These are phyloP conservation scores for Sminthurinus aureus DNA, from an alignment of 2,888 invertebrate genomes.

Conservation along the genomic window DNA sequence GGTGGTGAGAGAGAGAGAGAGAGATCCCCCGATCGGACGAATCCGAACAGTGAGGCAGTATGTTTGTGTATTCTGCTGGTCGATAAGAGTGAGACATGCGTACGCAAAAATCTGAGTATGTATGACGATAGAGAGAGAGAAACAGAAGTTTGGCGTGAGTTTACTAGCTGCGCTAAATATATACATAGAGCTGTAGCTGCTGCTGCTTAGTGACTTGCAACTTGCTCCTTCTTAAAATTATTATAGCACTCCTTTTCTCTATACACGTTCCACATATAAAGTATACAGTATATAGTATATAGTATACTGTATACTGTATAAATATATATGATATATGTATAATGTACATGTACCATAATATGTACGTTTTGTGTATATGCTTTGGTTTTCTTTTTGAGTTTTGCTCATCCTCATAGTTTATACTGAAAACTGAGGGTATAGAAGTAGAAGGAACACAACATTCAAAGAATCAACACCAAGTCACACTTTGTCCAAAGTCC, in stretches of 20 bases:
- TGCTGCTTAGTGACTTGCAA: background rate
- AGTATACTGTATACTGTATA: too few relatives aligned
- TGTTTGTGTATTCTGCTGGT: constrained; percentile 12
- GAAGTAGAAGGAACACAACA: background rate
- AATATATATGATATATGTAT: too few relatives aligned
- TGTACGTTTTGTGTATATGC: too few relatives aligned
- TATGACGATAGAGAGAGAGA: constrained; percentile 4
- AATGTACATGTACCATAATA: too few relatives aligned
- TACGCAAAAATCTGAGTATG: constrained; percentile 21
- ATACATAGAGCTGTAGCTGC: background rate
- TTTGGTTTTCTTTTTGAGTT: too few relatives aligned
- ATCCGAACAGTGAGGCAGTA: constrained; percentile 8
- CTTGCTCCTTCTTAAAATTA: background rate
- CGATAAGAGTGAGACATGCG: constrained; percentile 34
- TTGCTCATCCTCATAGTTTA: background rate
- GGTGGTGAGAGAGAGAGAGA: constrained; percentile 2
- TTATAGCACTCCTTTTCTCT: background rate
- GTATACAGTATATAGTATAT: too few relatives aligned
- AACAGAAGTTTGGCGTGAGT: constrained; percentile 17
- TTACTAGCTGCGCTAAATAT: constrained; percentile 27
- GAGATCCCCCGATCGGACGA: background rate
- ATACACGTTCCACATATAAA: background rate
- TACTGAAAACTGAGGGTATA: background rate
- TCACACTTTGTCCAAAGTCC: background rate
- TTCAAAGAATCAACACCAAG: background rate